Percentiles rank a stretch among this genome's conserved stretches.
phyloP scores from a whole-genome alignment of 2,888 invertebrate genomes.

The Drosophila fungiperda region DNA sequence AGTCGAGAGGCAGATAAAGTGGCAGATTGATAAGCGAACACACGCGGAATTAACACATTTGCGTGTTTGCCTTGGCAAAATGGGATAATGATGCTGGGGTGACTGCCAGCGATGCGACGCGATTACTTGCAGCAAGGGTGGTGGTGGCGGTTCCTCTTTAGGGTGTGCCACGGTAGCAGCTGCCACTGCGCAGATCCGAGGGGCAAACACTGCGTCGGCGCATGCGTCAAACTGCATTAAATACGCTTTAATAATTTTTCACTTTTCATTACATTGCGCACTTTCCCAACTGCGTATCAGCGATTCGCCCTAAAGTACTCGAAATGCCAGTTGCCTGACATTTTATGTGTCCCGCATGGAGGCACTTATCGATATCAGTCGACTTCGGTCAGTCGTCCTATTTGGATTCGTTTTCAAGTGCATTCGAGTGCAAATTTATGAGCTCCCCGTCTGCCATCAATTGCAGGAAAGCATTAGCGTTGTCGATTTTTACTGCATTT shows the following conservation, averaged over 20 bases:
- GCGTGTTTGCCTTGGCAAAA: conserved; percentile 38
- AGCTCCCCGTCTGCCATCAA: conserved; percentile 35
- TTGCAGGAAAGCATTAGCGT: conserved; percentile 54
- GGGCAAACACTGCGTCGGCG: conserved; percentile 39
- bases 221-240: conserved; percentile 70
- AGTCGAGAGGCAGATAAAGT: conserved; percentile 69
- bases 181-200: conserved; percentile 68
- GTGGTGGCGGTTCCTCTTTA: conserved; percentile 14
- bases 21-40: conserved; percentile 55
- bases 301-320: conserved; percentile 32
- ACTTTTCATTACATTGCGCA: conserved; percentile 62
- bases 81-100: conserved; percentile 57
- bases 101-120: conserved; percentile 1
- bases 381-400: conserved; percentile 36
- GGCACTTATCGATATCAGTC: conserved; percentile 44
- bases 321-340: conserved; percentile 25
- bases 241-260: conserved; percentile 74
- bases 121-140: background rate
- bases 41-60: conserved; percentile 72
- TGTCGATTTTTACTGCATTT: conserved; percentile 60
- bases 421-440: conserved; percentile 57
- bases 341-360: conserved; percentile 56
- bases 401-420: conserved; percentile 51
- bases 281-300: conserved; percentile 48
- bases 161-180: conserved; percentile 60